A percentile compares a stretch with the other conserved stretches of the same genome.
Conservation (phyloP, 1,140 invertebrate species). For the Aphidius gifuensis region DNA sequence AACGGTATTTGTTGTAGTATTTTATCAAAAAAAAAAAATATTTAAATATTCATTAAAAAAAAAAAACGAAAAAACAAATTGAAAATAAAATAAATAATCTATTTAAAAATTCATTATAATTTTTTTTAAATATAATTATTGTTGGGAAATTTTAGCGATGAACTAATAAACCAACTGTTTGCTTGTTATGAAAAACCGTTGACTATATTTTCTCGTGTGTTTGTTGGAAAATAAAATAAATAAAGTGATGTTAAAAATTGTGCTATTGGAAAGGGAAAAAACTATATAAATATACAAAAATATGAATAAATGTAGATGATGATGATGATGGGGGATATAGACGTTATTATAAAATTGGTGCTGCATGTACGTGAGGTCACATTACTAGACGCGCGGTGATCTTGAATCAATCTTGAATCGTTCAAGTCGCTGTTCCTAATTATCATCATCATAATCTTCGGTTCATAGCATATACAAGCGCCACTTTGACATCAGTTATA, state of each 20-base stretch:
- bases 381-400: constrained; percentile 39
- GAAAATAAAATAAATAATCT: constrained; percentile 9
- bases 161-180: too few relatives aligned
- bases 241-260: too few relatives aligned
- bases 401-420: constrained; percentile 39
- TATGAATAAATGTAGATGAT: too few relatives aligned
- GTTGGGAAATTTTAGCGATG: too few relatives aligned
- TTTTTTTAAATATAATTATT: constrained; percentile 1
- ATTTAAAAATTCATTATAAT: background rate
- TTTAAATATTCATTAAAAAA: constrained; percentile 17
- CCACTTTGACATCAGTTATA: constrained; percentile 11
- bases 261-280: too few relatives aligned
- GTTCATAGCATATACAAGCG: constrained; percentile 23
- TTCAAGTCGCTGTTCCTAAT: constrained; percentile 48
- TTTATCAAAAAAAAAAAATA: background rate
- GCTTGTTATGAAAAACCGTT: too few relatives aligned
- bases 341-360: constrained; percentile 53
- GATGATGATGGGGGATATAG: background rate
- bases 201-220: too few relatives aligned
- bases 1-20: constrained; percentile 35
- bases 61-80: constrained; percentile 12
- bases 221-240: too few relatives aligned
- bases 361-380: constrained; percentile 48
- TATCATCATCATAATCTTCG: constrained; percentile 14
- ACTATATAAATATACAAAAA: too few relatives aligned